phyloP scores from a whole-genome alignment of 2,797 vertebrate species.

The Florisuga fusca region DNA sequence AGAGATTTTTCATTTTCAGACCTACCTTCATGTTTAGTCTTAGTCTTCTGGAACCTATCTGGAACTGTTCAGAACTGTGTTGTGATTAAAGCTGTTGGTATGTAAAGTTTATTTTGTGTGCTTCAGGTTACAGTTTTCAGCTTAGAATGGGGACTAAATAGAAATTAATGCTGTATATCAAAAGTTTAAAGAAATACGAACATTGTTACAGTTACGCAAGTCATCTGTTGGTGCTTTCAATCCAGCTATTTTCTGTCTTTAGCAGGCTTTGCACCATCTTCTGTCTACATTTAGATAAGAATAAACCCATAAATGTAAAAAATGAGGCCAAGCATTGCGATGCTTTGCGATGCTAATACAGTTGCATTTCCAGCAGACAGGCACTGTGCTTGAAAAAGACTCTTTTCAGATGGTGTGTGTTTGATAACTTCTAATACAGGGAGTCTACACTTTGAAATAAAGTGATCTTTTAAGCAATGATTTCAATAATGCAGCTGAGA shows the following conservation, averaged over 20 bases:
- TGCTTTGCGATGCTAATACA: not conserved
- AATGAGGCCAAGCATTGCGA: not conserved
- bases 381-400: not conserved
- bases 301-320: not conserved
- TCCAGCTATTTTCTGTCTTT: not conserved
- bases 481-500: slow-evolving; percentile 72
- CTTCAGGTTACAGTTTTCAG: not conserved
- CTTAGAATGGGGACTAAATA: not conserved
- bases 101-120: not conserved
- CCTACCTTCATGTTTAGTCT: not conserved
- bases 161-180: not conserved
- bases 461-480: slow-evolving; percentile 55
- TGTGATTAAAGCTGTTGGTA: not conserved
- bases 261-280: not conserved
- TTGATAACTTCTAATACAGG: slow-evolving; percentile 47
- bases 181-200: not conserved
- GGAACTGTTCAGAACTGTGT: not conserved
- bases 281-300: slow-evolving; percentile 28
- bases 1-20: not conserved
- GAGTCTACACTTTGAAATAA: slow-evolving; percentile 66
- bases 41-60: not conserved
- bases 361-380: not conserved
- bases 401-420: slow-evolving; percentile 57
- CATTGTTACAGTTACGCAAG: not conserved
- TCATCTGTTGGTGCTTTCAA: not conserved